Evolutionary conservation across 2,113 vertebrate genomes (phyloP).

Genomic region (Neomonachus schauinslandi): DNA sequence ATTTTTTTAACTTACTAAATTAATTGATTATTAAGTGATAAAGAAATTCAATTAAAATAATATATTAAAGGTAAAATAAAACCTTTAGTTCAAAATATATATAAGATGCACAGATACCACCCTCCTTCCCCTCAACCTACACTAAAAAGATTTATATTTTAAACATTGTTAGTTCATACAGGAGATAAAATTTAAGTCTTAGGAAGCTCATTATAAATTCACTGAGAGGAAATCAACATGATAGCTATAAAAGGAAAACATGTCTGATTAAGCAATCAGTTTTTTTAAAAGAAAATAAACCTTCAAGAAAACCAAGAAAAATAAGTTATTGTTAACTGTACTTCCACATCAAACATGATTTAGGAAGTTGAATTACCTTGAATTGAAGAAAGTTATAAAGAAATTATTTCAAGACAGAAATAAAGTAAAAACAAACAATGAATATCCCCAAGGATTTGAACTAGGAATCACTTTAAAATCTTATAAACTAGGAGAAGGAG

Average conservation of each 20-base stretch:
- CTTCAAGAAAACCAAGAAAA: conserved; percentile 22
- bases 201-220: not conserved
- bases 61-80: conserved; percentile 49
- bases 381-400: conserved; percentile 11
- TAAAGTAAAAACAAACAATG: not conserved
- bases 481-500: not conserved
- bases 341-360: conserved; percentile 39
- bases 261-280: not conserved
- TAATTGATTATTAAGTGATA: not conserved
- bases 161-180: not conserved
- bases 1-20: not conserved
- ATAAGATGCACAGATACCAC: not conserved
- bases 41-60: conserved; percentile 48
- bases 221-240: not conserved
- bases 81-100: conserved; percentile 22
- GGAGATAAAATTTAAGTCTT: conserved; percentile 21
- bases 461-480: not conserved
- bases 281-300: not conserved
- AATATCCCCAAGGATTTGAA: not conserved
- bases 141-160: not conserved
- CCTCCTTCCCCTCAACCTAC: not conserved
- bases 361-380: conserved; percentile 7
- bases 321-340: not conserved
- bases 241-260: conserved; percentile 3
- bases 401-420: conserved; percentile 53